Conservation (phyloP, 1,140 invertebrate genomes). For the Neodiprion fabricii region DNA sequence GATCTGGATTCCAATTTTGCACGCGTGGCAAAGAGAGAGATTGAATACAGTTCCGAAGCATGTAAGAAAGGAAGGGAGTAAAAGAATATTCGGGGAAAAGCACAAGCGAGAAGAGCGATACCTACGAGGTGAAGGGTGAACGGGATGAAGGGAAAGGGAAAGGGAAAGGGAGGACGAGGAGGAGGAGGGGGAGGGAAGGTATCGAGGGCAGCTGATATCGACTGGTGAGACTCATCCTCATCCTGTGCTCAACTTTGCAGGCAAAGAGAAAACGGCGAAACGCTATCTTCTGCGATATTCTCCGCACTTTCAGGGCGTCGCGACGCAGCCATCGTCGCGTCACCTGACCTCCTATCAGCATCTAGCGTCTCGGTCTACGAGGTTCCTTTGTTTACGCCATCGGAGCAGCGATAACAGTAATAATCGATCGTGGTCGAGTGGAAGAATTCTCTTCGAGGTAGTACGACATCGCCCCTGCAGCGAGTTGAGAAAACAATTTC, state of each 20-base stretch:
- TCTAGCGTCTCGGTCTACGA: neutral
- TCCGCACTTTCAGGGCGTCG: no score
- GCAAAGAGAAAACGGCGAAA: neutral
- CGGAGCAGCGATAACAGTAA: neutral
- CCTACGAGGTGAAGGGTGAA: neutral
- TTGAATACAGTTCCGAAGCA: no score
- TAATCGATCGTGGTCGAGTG: neutral
- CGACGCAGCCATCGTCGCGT: no score
- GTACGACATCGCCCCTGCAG: neutral
- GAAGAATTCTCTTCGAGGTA: no score
- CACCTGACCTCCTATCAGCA: neutral
- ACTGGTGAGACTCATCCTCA: no score
- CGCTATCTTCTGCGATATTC: neutral
- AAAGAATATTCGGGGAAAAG: no score
- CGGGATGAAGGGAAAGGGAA: conserved; percentile 10
- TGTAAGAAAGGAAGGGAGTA: no score
- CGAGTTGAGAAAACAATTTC: neutral
- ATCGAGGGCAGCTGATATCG: conserved; percentile 10
- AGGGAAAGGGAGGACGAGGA: conserved; percentile 13
- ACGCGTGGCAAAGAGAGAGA: no score
- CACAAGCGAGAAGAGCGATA: neutral
- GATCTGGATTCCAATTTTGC: no score
- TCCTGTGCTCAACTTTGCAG: neutral
- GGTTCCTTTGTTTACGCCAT: neutral
- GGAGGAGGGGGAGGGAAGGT: conserved; percentile 12